Conservation (phyloP, 2,797 vertebrate genomes). For the Limosa lapponica region DNA sequence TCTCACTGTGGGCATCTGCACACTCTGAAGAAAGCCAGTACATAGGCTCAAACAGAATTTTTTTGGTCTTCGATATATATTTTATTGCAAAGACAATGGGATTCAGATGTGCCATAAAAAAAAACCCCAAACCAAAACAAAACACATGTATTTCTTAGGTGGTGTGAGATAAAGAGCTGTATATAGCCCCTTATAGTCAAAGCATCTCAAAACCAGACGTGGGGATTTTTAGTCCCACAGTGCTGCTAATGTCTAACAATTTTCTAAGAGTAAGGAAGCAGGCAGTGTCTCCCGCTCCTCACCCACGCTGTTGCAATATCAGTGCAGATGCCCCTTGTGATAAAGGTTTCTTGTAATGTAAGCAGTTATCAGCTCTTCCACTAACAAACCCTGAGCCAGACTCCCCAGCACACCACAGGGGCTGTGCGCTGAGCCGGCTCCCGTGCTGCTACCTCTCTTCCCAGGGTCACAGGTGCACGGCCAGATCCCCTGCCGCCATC, state of each 20-base stretch:
- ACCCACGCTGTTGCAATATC: neutral
- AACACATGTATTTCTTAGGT: neutral
- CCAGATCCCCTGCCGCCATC: rapidly evolving
- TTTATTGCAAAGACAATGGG: neutral
- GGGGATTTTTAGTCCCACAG: neutral
- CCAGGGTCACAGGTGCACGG: rapidly evolving
- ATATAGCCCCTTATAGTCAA: neutral
- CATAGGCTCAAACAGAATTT: neutral
- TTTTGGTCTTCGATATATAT: neutral
- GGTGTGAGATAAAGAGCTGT: neutral
- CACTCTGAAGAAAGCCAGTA: neutral
- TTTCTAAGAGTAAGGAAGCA: neutral
- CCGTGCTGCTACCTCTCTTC: neutral
- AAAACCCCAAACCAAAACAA: neutral
- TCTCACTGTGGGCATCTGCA: neutral
- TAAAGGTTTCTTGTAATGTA: neutral
- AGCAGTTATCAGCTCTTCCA: neutral
- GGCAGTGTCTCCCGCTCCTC: neutral
- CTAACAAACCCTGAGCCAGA: neutral
- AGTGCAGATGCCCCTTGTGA: neutral
- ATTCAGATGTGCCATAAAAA: neutral
- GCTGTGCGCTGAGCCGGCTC: neutral
- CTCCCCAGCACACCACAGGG: neutral
- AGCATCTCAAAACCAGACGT: neutral
- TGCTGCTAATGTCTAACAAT: neutral